Conservation (phyloP, 92 coral and sea anemone species). For the Micromussa lordhowensis region DNA sequence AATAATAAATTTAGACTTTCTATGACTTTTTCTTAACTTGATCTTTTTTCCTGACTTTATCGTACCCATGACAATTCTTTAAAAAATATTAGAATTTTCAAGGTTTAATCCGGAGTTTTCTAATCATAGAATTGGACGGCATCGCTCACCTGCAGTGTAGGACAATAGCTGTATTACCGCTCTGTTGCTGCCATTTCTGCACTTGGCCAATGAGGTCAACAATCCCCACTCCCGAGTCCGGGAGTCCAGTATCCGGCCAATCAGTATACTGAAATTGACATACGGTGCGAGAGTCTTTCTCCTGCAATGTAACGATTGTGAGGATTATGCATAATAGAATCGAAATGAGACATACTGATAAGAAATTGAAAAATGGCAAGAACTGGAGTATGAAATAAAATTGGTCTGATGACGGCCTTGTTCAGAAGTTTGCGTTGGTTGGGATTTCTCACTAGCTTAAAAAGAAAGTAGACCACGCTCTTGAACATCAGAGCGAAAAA, state of each 20-base stretch:
- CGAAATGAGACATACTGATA: background rate
- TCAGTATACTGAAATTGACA: conserved; percentile 87
- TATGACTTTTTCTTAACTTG: no score
- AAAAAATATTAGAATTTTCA: no score
- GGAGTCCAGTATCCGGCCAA: conserved; percentile 89
- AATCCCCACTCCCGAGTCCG: conserved; percentile 89
- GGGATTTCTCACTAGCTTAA: no score
- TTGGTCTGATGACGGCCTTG: no score
- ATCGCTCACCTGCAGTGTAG: conserved; percentile 90
- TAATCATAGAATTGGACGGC: background rate
- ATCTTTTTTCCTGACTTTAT: no score
- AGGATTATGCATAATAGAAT: background rate
- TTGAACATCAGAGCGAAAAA: no score
- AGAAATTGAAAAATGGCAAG: background rate
- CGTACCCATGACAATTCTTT: no score
- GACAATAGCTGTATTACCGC: conserved; percentile 82
- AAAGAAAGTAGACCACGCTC: no score
- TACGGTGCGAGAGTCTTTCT: conserved; percentile 80
- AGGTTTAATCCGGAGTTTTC: background rate
- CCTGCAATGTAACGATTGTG: conserved; percentile 48
- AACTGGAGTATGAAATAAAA: no score
- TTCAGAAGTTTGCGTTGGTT: no score
- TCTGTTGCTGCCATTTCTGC: conserved; percentile 95
- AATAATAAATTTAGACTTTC: no score
- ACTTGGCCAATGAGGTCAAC: conserved; percentile 90